Evolutionary conservation across 2,797 vertebrate genomes (phyloP), one percentile per base, ranked within the genome.

Genomic region (Leuciscus waleckii): DNA sequence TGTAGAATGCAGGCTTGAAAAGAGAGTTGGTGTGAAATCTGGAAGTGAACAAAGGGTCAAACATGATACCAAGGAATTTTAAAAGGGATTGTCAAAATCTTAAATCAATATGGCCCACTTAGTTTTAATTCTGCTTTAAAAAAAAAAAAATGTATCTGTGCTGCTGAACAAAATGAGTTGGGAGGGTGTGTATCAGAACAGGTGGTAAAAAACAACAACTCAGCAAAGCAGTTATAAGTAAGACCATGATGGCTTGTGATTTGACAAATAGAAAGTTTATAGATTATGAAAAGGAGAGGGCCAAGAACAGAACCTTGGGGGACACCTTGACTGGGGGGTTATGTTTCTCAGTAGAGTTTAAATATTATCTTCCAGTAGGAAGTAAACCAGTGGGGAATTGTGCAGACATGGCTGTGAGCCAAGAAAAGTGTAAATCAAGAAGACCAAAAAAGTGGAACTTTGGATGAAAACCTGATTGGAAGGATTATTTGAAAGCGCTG

Each of bases 341-440:
- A 23, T 82, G 26, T 82, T 82, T 82, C 81, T 39, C 29, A n/a
- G 41, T 73, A 43, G 70, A 74, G 26, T 35, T 79, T 4, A 79
- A 79, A 79, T 67, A 67, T 49, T 74, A 73, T 35, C 19, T 79
- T 46, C 26, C 61, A 32, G 19, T 32, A 26, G 32, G 14, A 58
- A 29, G 54, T 32, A 43, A 61, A 82, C 37, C 17, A 61, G 39
- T 3, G 41, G 14, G 9, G 39, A 83, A 49, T 32, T 75, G 32
- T 46, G n/a, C 58, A 43, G n/a, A 16, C 46, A 65, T 75, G 43
- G 70, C 39, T 49, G 13, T 49, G 35, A 74, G 29, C 39, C 70
- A 26, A 51, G 56, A 65, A 51, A 78, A 29, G 26, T 35, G 14
- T 74, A 74, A 35, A 82, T 46, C 5, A 67, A 16, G 37, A 37